A percentile compares a stretch with the other conserved stretches of the same genome.
Evolutionary conservation across 2,888 invertebrate species (phyloP).

Genomic region (Epirrita christyi): DNA sequence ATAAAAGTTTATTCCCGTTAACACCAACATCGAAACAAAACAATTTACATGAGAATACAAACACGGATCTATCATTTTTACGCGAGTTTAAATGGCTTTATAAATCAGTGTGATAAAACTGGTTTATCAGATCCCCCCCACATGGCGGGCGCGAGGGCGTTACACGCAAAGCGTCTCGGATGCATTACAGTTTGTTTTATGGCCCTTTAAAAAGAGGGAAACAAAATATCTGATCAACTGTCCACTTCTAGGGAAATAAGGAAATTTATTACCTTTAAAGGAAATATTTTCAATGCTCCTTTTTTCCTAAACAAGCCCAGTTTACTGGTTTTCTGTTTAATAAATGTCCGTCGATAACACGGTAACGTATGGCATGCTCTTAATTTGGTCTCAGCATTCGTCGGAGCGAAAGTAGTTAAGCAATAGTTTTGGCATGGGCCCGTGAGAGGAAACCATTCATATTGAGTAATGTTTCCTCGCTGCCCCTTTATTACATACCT

Average conservation of each 20-base stretch:
- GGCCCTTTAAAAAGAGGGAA: constrained; percentile 31
- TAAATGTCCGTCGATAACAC: constrained; percentile 35
- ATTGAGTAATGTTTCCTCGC: constrained; percentile 73
- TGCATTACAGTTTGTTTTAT: constrained; percentile 47
- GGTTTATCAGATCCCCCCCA: constrained; percentile 55
- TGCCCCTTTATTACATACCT: constrained; percentile 63
- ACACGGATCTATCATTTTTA: constrained; percentile 63
- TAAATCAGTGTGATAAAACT: constrained; percentile 68
- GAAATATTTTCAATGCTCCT: constrained; percentile 17
- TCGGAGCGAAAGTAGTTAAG: constrained; percentile 58
- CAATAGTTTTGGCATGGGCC: constrained; percentile 67
- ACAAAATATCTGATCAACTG: constrained; percentile 34
- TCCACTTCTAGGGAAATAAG: constrained; percentile 29
- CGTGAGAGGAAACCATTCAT: constrained; percentile 71
- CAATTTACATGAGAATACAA: constrained; percentile 62
- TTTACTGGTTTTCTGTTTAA: constrained; percentile 16
- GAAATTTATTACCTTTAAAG: constrained; percentile 25
- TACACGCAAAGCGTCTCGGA: constrained; percentile 54
- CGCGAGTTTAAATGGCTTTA: constrained; percentile 62
- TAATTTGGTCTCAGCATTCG: constrained; percentile 57
- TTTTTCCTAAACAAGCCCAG: constrained; percentile 21
- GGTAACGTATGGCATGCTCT: constrained; percentile 45
- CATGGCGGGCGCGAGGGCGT: constrained; percentile 30
- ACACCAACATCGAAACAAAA: constrained; percentile 54
- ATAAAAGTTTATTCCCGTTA: constrained; percentile 35